phyloP scores from a whole-genome alignment of 2,113 vertebrate species.

The Sylvia atricapilla region DNA sequence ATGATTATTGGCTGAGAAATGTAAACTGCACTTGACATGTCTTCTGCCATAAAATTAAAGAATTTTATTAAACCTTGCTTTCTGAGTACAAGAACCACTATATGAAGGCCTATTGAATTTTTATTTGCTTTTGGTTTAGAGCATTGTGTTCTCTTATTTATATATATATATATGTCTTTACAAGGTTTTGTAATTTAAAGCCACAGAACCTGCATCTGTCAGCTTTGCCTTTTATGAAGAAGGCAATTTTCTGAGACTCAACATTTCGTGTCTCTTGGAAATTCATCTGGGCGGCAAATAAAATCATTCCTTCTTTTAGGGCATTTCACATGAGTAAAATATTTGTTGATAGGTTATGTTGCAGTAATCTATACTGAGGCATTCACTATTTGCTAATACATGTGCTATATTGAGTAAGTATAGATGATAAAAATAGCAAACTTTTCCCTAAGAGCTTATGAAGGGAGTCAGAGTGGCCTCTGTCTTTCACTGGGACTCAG shows the following conservation, averaged over 20 bases:
- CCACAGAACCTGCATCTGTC: constrained; percentile 17
- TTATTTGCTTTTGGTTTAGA: constrained; percentile 70
- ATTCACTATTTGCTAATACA: not conserved
- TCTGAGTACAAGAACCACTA: constrained; percentile 49
- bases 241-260: not conserved
- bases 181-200: constrained; percentile 57
- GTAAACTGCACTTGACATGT: constrained; percentile 79
- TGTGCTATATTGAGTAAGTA: not conserved
- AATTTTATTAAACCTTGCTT: constrained; percentile 76
- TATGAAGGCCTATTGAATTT: constrained; percentile 68
- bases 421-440: not conserved
- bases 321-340: not conserved
- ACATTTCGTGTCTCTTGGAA: not conserved
- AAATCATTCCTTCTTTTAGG: not conserved
- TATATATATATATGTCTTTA: not conserved
- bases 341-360: not conserved
- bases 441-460: not conserved
- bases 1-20: constrained; percentile 78
- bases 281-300: not conserved
- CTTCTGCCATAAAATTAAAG: constrained; percentile 75
- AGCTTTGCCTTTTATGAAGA: constrained; percentile 18
- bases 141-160: constrained; percentile 18
- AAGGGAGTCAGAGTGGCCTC: not conserved
- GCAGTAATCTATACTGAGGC: not conserved
- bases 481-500: not conserved